These are phyloP conservation scores for Dexiosoma caninum DNA, from an alignment of 2,888 invertebrate genomes.

Conservation along the genomic window DNA sequence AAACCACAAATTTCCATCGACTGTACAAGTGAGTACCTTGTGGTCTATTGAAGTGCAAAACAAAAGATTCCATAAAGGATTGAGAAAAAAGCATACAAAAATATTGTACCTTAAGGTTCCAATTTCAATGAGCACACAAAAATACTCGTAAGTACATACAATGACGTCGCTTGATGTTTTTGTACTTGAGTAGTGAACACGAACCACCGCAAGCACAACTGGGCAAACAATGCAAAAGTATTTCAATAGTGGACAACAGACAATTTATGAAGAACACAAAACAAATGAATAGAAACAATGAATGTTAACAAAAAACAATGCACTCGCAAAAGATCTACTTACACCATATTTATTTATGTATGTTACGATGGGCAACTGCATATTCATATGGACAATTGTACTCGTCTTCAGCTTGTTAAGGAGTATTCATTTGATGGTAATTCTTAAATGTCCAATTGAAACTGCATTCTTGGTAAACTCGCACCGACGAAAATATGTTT, in stretches of 20 bases:
- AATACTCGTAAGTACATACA: neutral
- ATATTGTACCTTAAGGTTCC: neutral
- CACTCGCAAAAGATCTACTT: no score
- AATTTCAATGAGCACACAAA: neutral
- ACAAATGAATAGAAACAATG: slow-evolving; percentile 2
- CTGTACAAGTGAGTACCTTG: no score
- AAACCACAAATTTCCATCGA: neutral
- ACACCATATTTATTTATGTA: no score
- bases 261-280: slow-evolving; percentile 16
- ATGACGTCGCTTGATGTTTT: neutral
- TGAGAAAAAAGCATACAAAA: no score
- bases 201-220: neutral
- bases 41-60: neutral
- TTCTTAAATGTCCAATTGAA: no score
- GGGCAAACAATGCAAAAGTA: slow-evolving; percentile 12
- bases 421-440: neutral
- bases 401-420: no score
- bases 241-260: neutral
- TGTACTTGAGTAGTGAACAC: neutral
- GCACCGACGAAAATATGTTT: no score
- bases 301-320: slow-evolving; percentile 9
- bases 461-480: no score
- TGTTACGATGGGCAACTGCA: no score
- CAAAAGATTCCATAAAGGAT: slow-evolving; percentile 4
- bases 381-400: no score